Evolutionary conservation across 2,113 vertebrate genomes (phyloP).

Genomic region (Entomyzon cyanotis): DNA sequence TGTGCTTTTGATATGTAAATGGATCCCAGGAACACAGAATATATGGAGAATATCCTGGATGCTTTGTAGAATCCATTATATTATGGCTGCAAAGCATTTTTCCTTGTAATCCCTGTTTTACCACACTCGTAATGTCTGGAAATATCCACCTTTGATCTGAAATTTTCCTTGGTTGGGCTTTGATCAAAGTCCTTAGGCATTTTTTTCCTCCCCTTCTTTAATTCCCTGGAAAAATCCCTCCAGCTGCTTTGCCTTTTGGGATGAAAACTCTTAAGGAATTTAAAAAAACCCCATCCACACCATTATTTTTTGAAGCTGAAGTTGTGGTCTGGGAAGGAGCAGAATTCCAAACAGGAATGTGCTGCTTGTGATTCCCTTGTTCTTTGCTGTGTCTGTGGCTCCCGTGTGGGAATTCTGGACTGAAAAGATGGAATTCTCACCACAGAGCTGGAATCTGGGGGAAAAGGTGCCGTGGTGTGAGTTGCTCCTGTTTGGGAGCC

Average conservation of each 20-base stretch:
- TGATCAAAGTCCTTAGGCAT: neutral
- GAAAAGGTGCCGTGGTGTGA: neutral
- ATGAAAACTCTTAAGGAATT: neutral
- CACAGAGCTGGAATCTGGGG: neutral
- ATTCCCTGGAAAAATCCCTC: constrained; percentile 39
- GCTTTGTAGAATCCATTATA: neutral
- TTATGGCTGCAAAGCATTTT: neutral
- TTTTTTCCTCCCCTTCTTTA: neutral
- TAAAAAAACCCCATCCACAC: neutral
- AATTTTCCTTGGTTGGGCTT: neutral
- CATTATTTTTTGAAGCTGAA: neutral
- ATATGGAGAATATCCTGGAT: neutral
- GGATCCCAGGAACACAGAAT: neutral
- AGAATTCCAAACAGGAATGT: neutral
- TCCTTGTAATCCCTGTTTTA: neutral
- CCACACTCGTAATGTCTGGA: neutral
- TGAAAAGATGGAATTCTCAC: neutral
- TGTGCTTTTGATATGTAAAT: neutral
- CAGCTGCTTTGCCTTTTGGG: neutral
- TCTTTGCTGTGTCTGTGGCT: neutral
- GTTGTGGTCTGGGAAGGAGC: neutral
- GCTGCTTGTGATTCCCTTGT: neutral
- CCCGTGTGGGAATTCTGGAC: rapidly evolving
- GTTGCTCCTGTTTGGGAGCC: neutral
- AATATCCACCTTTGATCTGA: constrained; percentile 40